These are phyloP conservation scores for Microcebus ravelobensis DNA, from an alignment of 2,113 vertebrate genomes.

Conservation along the genomic window DNA sequence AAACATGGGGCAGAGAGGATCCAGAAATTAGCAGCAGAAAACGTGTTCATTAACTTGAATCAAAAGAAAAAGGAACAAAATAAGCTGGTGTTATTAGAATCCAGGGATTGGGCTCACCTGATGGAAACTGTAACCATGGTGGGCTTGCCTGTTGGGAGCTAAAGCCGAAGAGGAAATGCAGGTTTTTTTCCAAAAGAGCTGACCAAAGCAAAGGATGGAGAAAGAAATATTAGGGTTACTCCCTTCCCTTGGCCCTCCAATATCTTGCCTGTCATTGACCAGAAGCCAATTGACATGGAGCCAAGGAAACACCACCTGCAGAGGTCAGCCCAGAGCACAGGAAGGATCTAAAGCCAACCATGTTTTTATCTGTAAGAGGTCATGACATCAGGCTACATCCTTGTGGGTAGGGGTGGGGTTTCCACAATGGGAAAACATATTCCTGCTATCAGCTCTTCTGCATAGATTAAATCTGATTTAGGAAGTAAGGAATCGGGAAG, in stretches of 20 bases:
- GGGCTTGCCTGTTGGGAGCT: background rate
- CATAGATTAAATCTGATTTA: background rate
- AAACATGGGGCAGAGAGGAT: background rate
- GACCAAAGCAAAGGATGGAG: background rate
- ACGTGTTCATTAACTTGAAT: background rate
- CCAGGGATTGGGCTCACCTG: background rate
- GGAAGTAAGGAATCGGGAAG: background rate
- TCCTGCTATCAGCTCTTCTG: background rate
- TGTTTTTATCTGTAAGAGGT: slow-evolving; percentile 35
- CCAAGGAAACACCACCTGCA: slow-evolving; percentile 50
- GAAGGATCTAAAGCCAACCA: slow-evolving; percentile 22
- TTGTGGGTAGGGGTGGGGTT: background rate
- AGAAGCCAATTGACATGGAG: slow-evolving; percentile 8
- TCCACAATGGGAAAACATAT: background rate
- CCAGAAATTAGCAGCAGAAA: background rate
- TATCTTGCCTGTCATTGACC: background rate
- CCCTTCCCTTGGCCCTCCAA: background rate
- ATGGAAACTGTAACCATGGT: slow-evolving; percentile 24
- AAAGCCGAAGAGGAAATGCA: slow-evolving; percentile 58
- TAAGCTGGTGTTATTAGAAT: background rate
- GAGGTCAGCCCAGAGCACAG: background rate
- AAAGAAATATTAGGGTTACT: slow-evolving; percentile 11
- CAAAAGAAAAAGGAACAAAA: background rate
- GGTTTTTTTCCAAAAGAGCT: slow-evolving; percentile 38
- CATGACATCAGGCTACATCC: background rate